Evolutionary conservation across 2,113 vertebrate genomes (phyloP), one percentile per base, ranked within the genome.

Genomic region (Plecotus auritus): DNA sequence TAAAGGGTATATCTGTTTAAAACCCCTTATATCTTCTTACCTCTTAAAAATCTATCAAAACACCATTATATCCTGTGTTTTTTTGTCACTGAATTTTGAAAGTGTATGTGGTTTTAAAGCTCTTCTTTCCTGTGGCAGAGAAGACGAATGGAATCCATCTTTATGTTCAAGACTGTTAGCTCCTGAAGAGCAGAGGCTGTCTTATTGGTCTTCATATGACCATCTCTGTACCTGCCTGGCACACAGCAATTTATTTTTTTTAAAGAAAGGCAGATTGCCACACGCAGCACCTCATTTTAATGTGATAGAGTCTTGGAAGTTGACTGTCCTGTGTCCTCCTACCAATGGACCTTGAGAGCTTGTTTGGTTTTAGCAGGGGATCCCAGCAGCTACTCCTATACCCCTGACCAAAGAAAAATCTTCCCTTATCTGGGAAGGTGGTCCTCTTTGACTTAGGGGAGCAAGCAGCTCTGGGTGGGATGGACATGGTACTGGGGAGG

Each of bases 281-380:
- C 99, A 82, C 99, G 99, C 99, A 99, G 99, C 90, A 98, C 99
- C 99, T 98, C 98, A 99, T 96, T 99, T 99, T 99, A 99, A 99
- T 99, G 99, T 99, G 99, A 98, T 99, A 99, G 98, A 99, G 99
- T 98, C 99, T 99, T 99, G 99, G 99, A 99, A 98, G 99, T 99
- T 99, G 99, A 99, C 99, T 99, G 99, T 99, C 99, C 99, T 99
- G 99, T 98, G 98, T 99, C 98, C 99, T 99, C 56, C 56, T 61
- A 61, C 26, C 28, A 61, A 61, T 61, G 23, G 26, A 61, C 26
- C 59, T 61, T 61, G 99, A 99, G 98, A 99, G 99, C 99, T 99
- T 99, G 99, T 99, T 99, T 99, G 99, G 99, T 99, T 99, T 99
- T 99, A 99, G 99, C 99, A 99, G 99, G 99, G 99, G 99, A 99